A percentile compares a stretch with the other conserved stretches of the same genome.
phyloP scores from a whole-genome alignment of 2,888 invertebrate species.

The Ommatoiulus sabulosus region DNA sequence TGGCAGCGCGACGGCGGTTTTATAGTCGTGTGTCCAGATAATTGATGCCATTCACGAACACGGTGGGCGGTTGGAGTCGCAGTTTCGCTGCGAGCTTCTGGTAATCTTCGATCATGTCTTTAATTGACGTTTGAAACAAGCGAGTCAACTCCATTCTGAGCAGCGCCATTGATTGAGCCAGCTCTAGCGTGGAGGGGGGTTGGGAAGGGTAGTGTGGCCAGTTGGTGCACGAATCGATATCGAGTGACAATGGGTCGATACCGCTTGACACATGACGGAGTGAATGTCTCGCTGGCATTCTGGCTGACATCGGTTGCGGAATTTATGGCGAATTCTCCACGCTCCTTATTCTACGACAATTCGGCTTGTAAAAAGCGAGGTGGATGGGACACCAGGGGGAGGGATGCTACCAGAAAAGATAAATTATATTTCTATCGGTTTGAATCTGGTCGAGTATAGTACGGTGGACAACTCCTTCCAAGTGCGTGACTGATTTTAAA shows the following conservation, averaged over 20 bases:
- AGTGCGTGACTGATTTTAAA: conserved; percentile 34
- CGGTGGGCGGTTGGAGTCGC: conserved; percentile 34
- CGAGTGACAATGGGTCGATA: conserved; percentile 7
- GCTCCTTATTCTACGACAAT: neutral
- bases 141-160: conserved; percentile 1
- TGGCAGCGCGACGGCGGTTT: neutral
- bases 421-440: conserved; percentile 13
- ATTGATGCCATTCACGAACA: conserved; percentile 34
- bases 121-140: conserved; percentile 25
- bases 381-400: conserved; percentile 5
- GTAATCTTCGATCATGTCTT: conserved; percentile 34
- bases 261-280: conserved; percentile 26
- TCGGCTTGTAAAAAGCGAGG: neutral
- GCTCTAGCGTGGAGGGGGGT: neutral
- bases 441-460: conserved; percentile 3
- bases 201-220: neutral
- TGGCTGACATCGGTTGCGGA: no score
- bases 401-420: conserved; percentile 27
- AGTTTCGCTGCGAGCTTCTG: neutral
- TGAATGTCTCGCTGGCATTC: neutral
- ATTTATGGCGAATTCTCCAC: neutral
- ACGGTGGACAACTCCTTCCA: neutral
- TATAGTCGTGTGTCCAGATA: conserved; percentile 15
- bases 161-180: conserved; percentile 4
- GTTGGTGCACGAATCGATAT: neutral